phyloP scores from a whole-genome alignment of 2,113 vertebrate genomes.

The Oncorhynchus keta region DNA sequence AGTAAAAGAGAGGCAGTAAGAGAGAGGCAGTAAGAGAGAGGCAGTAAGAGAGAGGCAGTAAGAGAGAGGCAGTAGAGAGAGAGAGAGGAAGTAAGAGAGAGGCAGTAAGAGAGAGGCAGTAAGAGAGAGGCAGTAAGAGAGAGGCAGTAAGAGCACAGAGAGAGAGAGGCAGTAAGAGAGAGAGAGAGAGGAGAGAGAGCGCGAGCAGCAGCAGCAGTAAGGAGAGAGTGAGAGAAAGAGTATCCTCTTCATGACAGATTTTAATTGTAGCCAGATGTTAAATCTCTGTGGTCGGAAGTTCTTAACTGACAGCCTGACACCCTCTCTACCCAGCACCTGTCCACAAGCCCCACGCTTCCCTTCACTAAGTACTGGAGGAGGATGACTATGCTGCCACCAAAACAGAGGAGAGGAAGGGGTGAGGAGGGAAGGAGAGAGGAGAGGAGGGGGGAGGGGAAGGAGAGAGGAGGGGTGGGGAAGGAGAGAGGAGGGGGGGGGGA shows the following conservation, averaged over 20 bases:
- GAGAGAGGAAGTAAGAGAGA: neutral
- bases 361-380: neutral
- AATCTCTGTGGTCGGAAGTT: constrained; percentile 33
- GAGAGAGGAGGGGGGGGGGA: accelerated
- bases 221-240: neutral
- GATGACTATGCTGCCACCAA: neutral
- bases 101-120: no score
- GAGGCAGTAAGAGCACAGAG: neutral
- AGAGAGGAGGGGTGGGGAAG: accelerated
- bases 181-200: neutral
- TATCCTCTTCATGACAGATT: neutral
- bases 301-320: constrained; percentile 19
- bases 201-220: neutral
- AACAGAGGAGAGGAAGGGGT: neutral
- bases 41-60: no score
- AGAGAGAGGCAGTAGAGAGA: no score
- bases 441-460: accelerated
- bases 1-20: no score
- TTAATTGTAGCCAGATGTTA: constrained; percentile 1
- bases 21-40: no score
- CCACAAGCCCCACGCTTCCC: neutral
- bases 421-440: neutral
- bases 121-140: neutral
- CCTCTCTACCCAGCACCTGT: neutral
- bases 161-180: neutral